Evolutionary conservation across 2,888 invertebrate genomes (phyloP).

Genomic region (Drosophila mimica): DNA sequence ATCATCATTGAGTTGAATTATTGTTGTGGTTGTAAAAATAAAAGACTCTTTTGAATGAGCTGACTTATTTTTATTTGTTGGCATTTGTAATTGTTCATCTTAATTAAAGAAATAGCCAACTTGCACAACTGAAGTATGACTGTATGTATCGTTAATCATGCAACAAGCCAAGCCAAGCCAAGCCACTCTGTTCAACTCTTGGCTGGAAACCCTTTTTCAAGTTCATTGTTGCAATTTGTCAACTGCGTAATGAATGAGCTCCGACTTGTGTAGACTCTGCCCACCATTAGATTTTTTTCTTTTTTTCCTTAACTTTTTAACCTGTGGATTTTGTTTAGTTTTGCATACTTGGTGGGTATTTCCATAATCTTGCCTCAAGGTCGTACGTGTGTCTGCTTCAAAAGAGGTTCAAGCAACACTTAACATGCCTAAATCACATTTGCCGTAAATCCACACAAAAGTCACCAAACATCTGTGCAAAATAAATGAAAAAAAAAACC

Average conservation of each 20-base stretch:
- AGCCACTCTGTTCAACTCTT: neutral
- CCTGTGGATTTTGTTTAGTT: neutral
- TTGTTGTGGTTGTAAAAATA: neutral
- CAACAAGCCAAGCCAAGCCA: neutral
- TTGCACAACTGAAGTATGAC: neutral
- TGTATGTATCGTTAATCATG: neutral
- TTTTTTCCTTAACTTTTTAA: neutral
- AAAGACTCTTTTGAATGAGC: neutral
- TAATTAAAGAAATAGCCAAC: neutral
- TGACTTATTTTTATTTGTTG: conserved; percentile 1
- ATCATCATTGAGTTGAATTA: neutral
- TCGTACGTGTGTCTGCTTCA: conserved; percentile 21
- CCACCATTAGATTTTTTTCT: neutral
- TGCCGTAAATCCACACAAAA: conserved; percentile 46
- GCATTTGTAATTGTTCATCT: conserved; percentile 1
- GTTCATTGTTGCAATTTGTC: conserved; percentile 35
- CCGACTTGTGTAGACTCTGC: conserved; percentile 8
- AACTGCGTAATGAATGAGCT: neutral
- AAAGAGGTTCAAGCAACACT: conserved; percentile 8
- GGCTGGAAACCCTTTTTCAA: conserved; percentile 32
- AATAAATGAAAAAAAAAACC: conserved; percentile 22
- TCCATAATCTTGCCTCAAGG: conserved; percentile 58
- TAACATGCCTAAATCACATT: conserved; percentile 28
- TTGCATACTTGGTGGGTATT: conserved; percentile 58
- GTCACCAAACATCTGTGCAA: conserved; percentile 36